phyloP scores from a whole-genome alignment of 2,888 invertebrate genomes.

The Drosophila nr. fundita region DNA sequence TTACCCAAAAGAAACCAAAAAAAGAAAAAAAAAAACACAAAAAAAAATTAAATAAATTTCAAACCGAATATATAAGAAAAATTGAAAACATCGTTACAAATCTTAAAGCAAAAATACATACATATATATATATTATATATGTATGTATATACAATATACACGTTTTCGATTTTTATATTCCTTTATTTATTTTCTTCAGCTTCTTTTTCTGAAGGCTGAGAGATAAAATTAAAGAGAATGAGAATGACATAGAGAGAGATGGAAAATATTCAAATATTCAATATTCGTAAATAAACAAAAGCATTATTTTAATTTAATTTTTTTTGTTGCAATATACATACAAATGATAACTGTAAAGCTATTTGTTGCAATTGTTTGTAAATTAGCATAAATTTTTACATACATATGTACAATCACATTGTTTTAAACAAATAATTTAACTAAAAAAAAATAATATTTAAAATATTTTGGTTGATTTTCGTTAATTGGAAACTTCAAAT shows the following conservation, averaged over 20 bases:
- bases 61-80: conserved; percentile 8
- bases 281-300: conserved; percentile 11
- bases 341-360: conserved; percentile 32
- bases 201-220: conserved; percentile 21
- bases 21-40: no score
- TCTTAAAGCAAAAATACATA: conserved; percentile 4
- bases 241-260: conserved; percentile 28
- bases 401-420: conserved; percentile 66
- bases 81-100: conserved; percentile 19
- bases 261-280: conserved; percentile 32
- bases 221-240: conserved; percentile 3
- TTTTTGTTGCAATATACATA: conserved; percentile 32
- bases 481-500: conserved; percentile 41
- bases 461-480: conserved; percentile 19
- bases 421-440: conserved; percentile 57
- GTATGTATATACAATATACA: conserved; percentile 12
- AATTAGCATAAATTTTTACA: conserved; percentile 53
- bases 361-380: conserved; percentile 56
- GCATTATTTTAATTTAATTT: conserved; percentile 2
- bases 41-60: conserved; percentile 11
- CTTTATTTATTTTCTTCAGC: conserved; percentile 35
- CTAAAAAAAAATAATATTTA: conserved; percentile 10
- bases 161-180: conserved; percentile 17
- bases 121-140: not conserved
- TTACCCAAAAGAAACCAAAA: conserved; percentile 26